A percentile compares a stretch with the other conserved stretches of the same genome.
Conservation (phyloP, 2,797 vertebrate genomes). For the Gallinago nigripennis region DNA sequence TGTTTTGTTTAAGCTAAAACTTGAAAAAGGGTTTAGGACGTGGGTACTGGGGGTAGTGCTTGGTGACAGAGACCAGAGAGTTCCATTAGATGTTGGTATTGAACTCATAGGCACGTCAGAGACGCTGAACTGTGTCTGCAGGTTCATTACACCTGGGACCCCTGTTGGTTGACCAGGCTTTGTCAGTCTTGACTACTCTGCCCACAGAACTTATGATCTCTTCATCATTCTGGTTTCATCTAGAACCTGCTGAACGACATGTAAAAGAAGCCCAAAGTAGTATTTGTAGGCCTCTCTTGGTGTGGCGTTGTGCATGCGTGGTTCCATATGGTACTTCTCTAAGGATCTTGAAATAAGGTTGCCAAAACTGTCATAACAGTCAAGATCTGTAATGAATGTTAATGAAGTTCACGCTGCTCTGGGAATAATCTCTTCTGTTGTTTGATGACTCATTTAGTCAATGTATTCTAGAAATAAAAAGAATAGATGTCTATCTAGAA, state of each 20-base stretch:
- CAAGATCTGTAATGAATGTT: neutral
- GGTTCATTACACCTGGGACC: neutral
- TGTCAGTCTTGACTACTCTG: neutral
- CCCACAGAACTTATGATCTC: neutral
- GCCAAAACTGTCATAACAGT: neutral
- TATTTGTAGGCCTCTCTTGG: neutral
- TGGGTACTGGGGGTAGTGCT: neutral
- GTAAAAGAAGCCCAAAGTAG: neutral
- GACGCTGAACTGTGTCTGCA: neutral
- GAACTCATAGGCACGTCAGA: neutral
- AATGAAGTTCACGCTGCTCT: neutral
- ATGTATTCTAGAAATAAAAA: neutral
- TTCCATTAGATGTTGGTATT: neutral
- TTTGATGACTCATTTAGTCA: neutral
- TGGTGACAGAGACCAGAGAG: neutral
- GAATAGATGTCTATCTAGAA: neutral
- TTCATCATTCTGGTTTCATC: neutral
- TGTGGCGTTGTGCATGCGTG: accelerated
- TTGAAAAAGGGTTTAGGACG: neutral
- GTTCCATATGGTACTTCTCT: neutral
- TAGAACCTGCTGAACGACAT: neutral
- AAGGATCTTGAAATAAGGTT: neutral
- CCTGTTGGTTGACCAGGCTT: neutral
- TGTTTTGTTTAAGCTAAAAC: neutral
- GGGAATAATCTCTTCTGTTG: neutral